Evolutionary conservation across 1,140 invertebrate genomes (phyloP), one percentile per base, ranked within the genome.

Genomic region (Hydropsyche tenuis): DNA sequence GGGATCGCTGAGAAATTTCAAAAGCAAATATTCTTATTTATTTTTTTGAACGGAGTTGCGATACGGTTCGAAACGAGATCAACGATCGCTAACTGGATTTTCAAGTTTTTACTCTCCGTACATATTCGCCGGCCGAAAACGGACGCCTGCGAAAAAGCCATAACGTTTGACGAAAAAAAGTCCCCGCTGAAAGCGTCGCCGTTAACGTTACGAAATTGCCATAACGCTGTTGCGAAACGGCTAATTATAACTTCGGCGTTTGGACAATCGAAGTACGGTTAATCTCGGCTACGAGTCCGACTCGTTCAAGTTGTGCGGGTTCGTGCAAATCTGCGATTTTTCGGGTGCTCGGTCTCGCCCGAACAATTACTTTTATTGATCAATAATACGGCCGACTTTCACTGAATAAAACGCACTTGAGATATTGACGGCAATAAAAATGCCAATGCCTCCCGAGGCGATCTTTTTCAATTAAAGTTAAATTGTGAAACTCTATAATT

Each of bases 41-140:
- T 48, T 48, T 48, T 48, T 48, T n/a, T 48, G 16, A 48, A 16
- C 16, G 14, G 11, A 48, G 11, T 3, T 14, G 14, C 16, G 11
- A 48, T 48, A 48, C 23, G 56, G 56, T 60, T 60, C 22, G 56
- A 60, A 60, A 22, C 56, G 56, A 60, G 56, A 60, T 60, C 56
- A 60, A 60, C 56, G 56, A 60, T 60, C 56, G 56, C 56, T 60
- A 60, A 60, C 56, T 23, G 56, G 56, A 60, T 60, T 12, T 60
- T 60, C 56, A 22, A 60, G 56, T 60, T 60, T 60, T 60, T 60
- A 60, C 56, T 60, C 20, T 60, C 20, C 23, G 56, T 9, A 9
- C 30, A 9, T 60, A 60, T 60, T 60, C 56, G 9, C 23, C 22
- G n/a, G n/a, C 56, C 56, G 22, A 60, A 25, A 60, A 25, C 18